Conservation (phyloP, 2,797 vertebrate genomes). For the Chromobotia macracanthus region DNA sequence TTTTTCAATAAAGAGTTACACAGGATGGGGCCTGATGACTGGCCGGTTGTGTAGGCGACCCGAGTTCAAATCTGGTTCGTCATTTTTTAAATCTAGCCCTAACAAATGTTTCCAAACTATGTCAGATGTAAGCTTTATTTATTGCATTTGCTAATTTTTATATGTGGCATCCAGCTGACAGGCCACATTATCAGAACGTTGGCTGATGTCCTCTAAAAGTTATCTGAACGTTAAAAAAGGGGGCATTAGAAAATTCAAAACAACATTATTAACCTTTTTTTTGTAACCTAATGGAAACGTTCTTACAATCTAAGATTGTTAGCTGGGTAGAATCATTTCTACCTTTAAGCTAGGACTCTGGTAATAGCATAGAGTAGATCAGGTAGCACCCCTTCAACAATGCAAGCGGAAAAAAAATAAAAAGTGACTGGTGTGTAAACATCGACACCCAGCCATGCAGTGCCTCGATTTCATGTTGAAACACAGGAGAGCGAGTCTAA, state of each 20-base stretch:
- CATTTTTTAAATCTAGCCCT: too few species aligned
- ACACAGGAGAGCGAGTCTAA: conserved; percentile 59
- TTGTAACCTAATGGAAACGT: too few species aligned
- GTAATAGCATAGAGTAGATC: neutral
- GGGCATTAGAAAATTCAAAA: too few species aligned
- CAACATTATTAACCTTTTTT: too few species aligned
- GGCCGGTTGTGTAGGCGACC: neutral
- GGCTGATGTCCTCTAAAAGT: too few species aligned
- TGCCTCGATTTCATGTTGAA: conserved; percentile 58
- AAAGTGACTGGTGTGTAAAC: conserved; percentile 59
- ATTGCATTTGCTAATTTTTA: too few species aligned
- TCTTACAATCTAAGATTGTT: too few species aligned
- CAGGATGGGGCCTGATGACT: neutral
- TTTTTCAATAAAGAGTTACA: conserved; percentile 30
- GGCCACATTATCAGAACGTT: too few species aligned
- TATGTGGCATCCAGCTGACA: too few species aligned
- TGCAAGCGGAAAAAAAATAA: conserved; percentile 46
- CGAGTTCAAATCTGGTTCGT: neutral
- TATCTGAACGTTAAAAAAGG: too few species aligned
- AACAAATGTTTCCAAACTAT: neutral
- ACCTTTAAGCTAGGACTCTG: neutral
- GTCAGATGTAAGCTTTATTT: too few species aligned
- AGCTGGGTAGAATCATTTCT: neutral
- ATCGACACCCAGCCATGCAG: conserved; percentile 52
- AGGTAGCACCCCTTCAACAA: neutral